Percentiles rank a stretch among this genome's conserved stretches.
These are phyloP conservation scores for Falco biarmicus DNA, from an alignment of 2,797 vertebrate species.

Conservation along the genomic window DNA sequence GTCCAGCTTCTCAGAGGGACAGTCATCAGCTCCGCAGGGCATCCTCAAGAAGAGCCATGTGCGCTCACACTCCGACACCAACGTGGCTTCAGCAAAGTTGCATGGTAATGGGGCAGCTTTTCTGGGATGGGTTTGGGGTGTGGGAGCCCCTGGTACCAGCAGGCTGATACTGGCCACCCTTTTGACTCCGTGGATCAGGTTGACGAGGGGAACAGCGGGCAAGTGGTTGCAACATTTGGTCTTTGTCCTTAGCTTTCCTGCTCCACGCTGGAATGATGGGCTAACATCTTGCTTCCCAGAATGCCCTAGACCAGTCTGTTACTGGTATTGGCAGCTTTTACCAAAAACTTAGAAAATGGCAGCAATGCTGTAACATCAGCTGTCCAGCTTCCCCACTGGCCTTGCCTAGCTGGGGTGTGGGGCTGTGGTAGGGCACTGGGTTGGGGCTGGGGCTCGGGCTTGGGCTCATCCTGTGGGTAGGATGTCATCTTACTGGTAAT, in stretches of 20 bases:
- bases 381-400: background rate
- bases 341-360: background rate
- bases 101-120: conserved; percentile 79
- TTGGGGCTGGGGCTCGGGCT: background rate
- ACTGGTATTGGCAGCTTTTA: background rate
- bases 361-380: background rate
- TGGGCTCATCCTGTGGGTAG: background rate
- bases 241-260: background rate
- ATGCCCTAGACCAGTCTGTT: background rate
- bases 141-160: background rate
- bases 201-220: rapidly evolving
- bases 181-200: background rate
- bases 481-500: background rate
- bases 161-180: background rate
- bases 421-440: background rate
- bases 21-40: conserved; percentile 69
- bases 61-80: conserved; percentile 93
- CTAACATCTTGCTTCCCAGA: background rate
- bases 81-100: conserved; percentile 83
- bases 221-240: background rate
- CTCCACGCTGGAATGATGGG: background rate
- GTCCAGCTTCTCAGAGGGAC: conserved; percentile 92
- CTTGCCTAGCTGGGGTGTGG: background rate
- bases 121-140: background rate
- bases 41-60: conserved; percentile 83